A percentile compares a stretch with the other conserved stretches of the same genome.
Conservation (phyloP, 2,888 invertebrate genomes). For the Eucera pruinosa region DNA sequence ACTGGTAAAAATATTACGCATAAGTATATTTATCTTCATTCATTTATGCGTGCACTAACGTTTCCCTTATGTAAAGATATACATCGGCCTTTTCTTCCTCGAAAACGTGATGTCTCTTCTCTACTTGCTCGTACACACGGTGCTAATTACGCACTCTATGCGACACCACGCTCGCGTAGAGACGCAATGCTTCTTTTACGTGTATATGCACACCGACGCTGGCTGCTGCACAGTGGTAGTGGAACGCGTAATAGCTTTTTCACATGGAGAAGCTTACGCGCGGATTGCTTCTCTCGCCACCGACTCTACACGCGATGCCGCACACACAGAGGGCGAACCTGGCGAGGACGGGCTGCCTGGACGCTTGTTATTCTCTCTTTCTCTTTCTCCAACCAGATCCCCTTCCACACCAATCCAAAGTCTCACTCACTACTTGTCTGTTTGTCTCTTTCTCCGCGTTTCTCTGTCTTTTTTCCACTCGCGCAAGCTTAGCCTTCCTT, state of each 20-base stretch:
- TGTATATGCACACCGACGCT: conserved; percentile 55
- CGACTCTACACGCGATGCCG: conserved; percentile 65
- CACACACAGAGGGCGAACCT: conserved; percentile 74
- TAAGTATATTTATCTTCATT: conserved; percentile 50
- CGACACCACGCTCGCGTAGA: conserved; percentile 60
- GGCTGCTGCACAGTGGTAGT: conserved; percentile 51
- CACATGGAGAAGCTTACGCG: conserved; percentile 72
- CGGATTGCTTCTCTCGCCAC: conserved; percentile 69
- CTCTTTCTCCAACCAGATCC: conserved; percentile 59
- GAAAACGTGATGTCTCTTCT: conserved; percentile 59
- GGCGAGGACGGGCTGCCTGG: conserved; percentile 70
- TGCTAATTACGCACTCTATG: conserved; percentile 64
- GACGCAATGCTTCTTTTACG: conserved; percentile 57
- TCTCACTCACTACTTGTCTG: conserved; percentile 57
- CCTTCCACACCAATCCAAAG: conserved; percentile 52
- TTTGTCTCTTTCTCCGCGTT: conserved; percentile 55
- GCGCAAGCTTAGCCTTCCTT: conserved; percentile 72
- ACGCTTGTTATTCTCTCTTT: conserved; percentile 66
- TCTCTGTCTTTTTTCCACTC: conserved; percentile 51
- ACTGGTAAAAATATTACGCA: conserved; percentile 50
- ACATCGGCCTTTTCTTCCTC: conserved; percentile 32
- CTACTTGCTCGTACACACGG: conserved; percentile 51
- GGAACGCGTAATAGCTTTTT: conserved; percentile 71
- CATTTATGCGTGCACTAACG: conserved; percentile 47
- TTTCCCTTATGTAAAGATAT: neutral